These are phyloP conservation scores for Psophia crepitans DNA, from an alignment of 2,113 vertebrate genomes.

Conservation along the genomic window DNA sequence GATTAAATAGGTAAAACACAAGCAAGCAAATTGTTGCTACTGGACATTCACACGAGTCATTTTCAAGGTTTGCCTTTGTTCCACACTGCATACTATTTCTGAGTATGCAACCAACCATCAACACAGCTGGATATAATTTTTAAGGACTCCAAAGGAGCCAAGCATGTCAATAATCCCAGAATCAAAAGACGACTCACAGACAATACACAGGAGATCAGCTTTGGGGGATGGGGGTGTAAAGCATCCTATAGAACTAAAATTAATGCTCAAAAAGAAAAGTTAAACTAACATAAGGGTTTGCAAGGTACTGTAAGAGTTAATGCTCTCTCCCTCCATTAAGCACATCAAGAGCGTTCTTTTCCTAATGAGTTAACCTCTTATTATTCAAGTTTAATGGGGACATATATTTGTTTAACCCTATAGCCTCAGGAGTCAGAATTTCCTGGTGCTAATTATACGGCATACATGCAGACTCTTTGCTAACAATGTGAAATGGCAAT, in stretches of 20 bases:
- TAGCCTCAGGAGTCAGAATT: constrained; percentile 54
- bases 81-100: not conserved
- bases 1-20: not conserved
- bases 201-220: not conserved
- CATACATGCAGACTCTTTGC: not conserved
- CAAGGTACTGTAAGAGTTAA: constrained; percentile 28
- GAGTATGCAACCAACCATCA: not conserved
- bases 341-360: constrained; percentile 24
- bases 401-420: constrained; percentile 60
- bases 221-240: not conserved
- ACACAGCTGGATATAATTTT: not conserved
- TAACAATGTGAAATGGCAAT: not conserved
- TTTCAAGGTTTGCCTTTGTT: not conserved
- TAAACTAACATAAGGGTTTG: not conserved
- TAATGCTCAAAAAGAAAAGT: not conserved
- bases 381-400: constrained; percentile 63
- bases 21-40: not conserved
- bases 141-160: not conserved
- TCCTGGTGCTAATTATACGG: constrained; percentile 48
- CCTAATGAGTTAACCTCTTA: constrained; percentile 66
- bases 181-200: not conserved
- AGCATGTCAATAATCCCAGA: not conserved
- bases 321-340: constrained; percentile 6
- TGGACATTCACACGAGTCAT: not conserved
- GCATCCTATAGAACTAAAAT: not conserved